Base-by-base conservation (phyloP, 2,888 invertebrate genomes). In the Amiota mariae region DNA sequence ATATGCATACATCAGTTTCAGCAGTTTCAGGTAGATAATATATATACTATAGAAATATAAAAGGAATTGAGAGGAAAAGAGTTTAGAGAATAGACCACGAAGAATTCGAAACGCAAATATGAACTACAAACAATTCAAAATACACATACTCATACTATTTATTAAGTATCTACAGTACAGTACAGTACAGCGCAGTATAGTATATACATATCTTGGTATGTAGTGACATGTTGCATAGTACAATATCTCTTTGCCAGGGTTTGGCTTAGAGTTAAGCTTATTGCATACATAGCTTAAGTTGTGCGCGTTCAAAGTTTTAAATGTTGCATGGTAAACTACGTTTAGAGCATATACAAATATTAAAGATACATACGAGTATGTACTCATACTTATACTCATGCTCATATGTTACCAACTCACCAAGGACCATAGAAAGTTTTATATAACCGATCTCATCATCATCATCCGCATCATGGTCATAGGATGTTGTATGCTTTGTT, bases 221-320 rank as follows among this genome's bases (percentile, higher is more conserved):
- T 36, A 36, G 36, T 36, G 36, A 36, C 36, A 36, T 36, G 36
- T 36, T 36, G 36, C 36, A 36, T 36, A 36, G 36, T 36, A n/a
- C 24, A 3, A 1, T 24, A 24, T 36, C 36, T 6, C 6, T 36
- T 36, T 36, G 36, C 36, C 36, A 36, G 36, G 36, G 36, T 36
- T 46, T 24, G 24, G 63, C 63, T 12, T 49, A 18, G 66, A 49
- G 13, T 20, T 49, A 49, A 67, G 66, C 66, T 67, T 15, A 49
- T 51, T 49, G 66, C 66, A 67, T 51, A 67, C 66, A 67, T 20
- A 49, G n/a, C 66, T 67, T 61, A 67, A 67, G 66, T 51, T 67
- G 66, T 67, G 66, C 66, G 66, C 66, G n/a, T 49, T 13, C 66
- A 67, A 67, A 67, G 66, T 49, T 18, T 67, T 49, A 18, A 51